A percentile compares a stretch with the other conserved stretches of the same genome.
These are phyloP conservation scores for Mus spicilegus DNA, from an alignment of 2,113 vertebrate species.

Conservation along the genomic window DNA sequence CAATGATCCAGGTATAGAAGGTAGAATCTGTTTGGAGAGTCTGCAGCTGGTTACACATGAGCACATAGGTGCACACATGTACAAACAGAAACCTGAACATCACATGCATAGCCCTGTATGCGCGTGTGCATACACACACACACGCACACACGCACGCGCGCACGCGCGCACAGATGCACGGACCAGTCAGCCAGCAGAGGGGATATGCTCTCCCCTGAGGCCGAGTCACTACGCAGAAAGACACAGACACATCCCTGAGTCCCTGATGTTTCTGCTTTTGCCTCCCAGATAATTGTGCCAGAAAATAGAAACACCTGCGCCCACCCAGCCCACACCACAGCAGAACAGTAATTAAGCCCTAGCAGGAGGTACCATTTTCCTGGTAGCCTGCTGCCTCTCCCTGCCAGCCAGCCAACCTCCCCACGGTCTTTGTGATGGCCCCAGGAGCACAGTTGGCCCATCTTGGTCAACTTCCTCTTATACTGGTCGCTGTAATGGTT, in stretches of 20 bases:
- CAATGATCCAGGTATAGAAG: rapidly evolving
- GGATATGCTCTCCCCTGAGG: neutral
- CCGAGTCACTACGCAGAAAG: neutral
- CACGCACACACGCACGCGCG: neutral
- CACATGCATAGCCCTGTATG: rapidly evolving
- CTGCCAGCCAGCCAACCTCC: neutral
- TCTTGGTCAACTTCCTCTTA: neutral
- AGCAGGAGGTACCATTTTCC: conserved; percentile 59
- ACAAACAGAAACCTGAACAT: neutral
- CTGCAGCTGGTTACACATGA: neutral
- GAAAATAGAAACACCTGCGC: conserved; percentile 64
- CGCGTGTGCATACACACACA: neutral
- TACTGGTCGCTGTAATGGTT: neutral
- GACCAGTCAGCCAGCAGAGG: neutral
- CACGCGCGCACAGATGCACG: neutral
- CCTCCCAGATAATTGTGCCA: conserved; percentile 40
- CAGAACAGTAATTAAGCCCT: conserved; percentile 61
- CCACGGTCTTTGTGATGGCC: conserved; percentile 34
- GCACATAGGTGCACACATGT: neutral
- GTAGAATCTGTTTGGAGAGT: neutral
- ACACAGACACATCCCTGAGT: neutral
- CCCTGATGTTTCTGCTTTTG: neutral
- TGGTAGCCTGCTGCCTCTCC: neutral
- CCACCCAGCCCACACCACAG: neutral
- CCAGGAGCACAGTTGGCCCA: neutral